phyloP scores from a whole-genome alignment of 2,888 invertebrate species.

The Troilus luridus region DNA sequence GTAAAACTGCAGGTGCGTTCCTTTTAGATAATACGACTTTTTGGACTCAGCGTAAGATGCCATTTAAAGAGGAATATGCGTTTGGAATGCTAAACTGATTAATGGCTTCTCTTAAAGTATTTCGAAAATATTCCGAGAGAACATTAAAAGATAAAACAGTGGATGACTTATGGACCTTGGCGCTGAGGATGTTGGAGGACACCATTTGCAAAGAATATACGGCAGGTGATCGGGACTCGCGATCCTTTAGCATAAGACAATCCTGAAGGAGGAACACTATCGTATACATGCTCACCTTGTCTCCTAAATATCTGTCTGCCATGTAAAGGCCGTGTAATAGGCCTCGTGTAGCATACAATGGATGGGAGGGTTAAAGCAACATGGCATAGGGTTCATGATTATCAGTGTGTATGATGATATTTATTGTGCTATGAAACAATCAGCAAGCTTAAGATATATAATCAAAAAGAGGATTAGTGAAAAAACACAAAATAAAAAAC shows the following conservation, averaged over 20 bases:
- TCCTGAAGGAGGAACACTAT: background rate
- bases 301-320: slow-evolving; percentile 18
- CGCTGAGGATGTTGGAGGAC: background rate
- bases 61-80: too few relatives aligned
- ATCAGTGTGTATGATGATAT: background rate
- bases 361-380: background rate
- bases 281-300: background rate
- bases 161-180: background rate
- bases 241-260: slow-evolving; percentile 15
- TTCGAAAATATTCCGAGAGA: background rate
- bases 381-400: background rate
- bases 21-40: too few relatives aligned
- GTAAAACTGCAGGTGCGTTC: too few relatives aligned
- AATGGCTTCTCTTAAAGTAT: background rate
- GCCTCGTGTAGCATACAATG: background rate
- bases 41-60: too few relatives aligned
- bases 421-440: background rate
- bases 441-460: background rate
- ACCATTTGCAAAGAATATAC: background rate
- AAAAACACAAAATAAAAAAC: too few relatives aligned
- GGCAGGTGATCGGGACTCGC: background rate
- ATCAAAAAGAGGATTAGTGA: too few relatives aligned
- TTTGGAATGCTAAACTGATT: too few relatives aligned
- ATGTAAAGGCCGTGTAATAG: slow-evolving; percentile 20
- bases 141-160: background rate